Evolutionary conservation across 2,888 invertebrate genomes (phyloP).

Genomic region (Cepaea hortensis): DNA sequence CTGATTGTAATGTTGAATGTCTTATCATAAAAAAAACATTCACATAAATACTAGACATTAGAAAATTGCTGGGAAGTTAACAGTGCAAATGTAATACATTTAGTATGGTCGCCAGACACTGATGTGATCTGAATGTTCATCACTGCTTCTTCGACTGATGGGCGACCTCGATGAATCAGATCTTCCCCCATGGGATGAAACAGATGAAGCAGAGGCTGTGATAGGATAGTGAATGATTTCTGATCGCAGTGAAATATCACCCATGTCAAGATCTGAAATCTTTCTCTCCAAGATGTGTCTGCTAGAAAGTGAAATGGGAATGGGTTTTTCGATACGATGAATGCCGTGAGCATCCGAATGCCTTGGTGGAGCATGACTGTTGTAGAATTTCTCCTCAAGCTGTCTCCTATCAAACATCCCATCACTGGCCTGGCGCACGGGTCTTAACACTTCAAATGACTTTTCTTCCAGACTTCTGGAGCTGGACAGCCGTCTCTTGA

Average conservation of each 20-base stretch:
- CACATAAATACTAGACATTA: background rate
- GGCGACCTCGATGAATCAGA: slow-evolving; percentile 51
- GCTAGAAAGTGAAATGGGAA: slow-evolving; percentile 48
- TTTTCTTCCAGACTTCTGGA: slow-evolving; percentile 56
- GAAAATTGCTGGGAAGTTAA: background rate
- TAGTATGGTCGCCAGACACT: slow-evolving; percentile 69
- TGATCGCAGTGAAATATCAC: slow-evolving; percentile 25
- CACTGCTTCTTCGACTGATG: slow-evolving; percentile 50
- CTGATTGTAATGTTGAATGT: background rate
- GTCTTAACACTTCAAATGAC: slow-evolving; percentile 46
- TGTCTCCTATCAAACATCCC: slow-evolving; percentile 4
- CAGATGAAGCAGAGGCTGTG: slow-evolving; percentile 43
- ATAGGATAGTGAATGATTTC: slow-evolving; percentile 46
- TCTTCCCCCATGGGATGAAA: slow-evolving; percentile 40
- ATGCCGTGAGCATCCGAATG: background rate
- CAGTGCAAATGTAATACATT: slow-evolving; percentile 24
- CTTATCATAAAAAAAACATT: background rate
- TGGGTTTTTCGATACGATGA: slow-evolving; percentile 44
- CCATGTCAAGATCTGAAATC: slow-evolving; percentile 33
- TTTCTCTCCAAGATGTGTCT: slow-evolving; percentile 44
- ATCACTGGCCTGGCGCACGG: slow-evolving; percentile 23
- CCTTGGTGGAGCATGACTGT: slow-evolving; percentile 19
- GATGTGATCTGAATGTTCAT: slow-evolving; percentile 54
- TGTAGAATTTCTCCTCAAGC: slow-evolving; percentile 19
- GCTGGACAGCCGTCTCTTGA: slow-evolving; percentile 51